Evolutionary conservation across 2,888 invertebrate species (phyloP).

Genomic region (Drosophila ustulata): DNA sequence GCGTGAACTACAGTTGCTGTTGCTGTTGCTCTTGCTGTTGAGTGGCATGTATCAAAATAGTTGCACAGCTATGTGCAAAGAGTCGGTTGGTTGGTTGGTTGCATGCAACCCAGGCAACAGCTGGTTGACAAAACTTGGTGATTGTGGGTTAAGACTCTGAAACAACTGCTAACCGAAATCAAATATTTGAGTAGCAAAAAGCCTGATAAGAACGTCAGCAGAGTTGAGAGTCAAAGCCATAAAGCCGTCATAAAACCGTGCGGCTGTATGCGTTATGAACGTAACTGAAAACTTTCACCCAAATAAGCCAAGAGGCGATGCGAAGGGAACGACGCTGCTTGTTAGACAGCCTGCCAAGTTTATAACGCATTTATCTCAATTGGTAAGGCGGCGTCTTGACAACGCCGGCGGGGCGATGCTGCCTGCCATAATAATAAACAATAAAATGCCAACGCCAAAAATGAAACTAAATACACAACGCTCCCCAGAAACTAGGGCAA

Average conservation of each 20-base stretch:
- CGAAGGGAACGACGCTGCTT: slow-evolving; percentile 1
- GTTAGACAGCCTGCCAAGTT: slow-evolving; percentile 41
- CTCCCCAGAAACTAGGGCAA: slow-evolving; percentile 53
- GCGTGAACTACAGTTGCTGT: neutral
- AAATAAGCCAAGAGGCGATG: slow-evolving; percentile 20
- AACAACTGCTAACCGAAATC: slow-evolving; percentile 35
- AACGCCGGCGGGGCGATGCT: slow-evolving; percentile 2
- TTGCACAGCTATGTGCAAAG: neutral
- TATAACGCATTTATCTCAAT: slow-evolving; percentile 77
- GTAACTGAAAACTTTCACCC: slow-evolving; percentile 58
- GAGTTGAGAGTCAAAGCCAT: slow-evolving; percentile 29
- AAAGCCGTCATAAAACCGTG: slow-evolving; percentile 38
- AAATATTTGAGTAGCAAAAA: slow-evolving; percentile 53
- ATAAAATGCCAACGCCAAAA: slow-evolving; percentile 73
- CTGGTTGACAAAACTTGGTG: slow-evolving; percentile 20
- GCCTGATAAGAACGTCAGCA: slow-evolving; percentile 47
- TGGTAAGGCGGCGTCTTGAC: slow-evolving; percentile 40
- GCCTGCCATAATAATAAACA: slow-evolving; percentile 69
- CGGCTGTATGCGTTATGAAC: slow-evolving; percentile 35
- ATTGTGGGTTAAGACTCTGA: slow-evolving; percentile 38
- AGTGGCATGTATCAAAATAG: slow-evolving; percentile 7
- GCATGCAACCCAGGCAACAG: slow-evolving; percentile 33
- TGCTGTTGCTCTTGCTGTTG: neutral
- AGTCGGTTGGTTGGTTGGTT: neutral
- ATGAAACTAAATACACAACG: slow-evolving; percentile 62